A percentile compares a stretch with the other conserved stretches of the same genome.
Conservation (phyloP, 2,888 invertebrate genomes). For the Papilio protenor region DNA sequence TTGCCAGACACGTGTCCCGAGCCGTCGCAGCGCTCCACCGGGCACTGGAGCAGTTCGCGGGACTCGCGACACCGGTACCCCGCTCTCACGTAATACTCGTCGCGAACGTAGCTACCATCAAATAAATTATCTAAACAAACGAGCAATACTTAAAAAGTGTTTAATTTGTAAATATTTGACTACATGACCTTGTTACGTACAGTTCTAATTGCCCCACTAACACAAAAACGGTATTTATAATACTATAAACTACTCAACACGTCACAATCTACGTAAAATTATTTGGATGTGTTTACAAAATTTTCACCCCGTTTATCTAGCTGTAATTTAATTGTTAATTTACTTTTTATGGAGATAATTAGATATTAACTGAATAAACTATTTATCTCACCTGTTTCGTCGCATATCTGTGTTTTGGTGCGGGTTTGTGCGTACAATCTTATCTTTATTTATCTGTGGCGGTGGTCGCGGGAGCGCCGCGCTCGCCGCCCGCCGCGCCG, state of each 20-base stretch:
- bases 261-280: slow-evolving; percentile 24
- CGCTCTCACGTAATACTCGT: slow-evolving; percentile 75
- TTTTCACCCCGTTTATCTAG: slow-evolving; percentile 11
- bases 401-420: slow-evolving; percentile 70
- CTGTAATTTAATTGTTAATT: slow-evolving; percentile 10
- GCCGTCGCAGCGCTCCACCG: slow-evolving; percentile 92
- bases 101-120: slow-evolving; percentile 72
- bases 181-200: background rate
- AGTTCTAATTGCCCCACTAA: slow-evolving; percentile 29
- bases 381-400: slow-evolving; percentile 74
- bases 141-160: slow-evolving; percentile 33
- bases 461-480: slow-evolving; percentile 66
- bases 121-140: slow-evolving; percentile 51
- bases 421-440: slow-evolving; percentile 69
- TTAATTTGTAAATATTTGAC: slow-evolving; percentile 36
- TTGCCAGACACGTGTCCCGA: slow-evolving; percentile 95
- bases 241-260: slow-evolving; percentile 18
- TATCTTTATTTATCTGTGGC: slow-evolving; percentile 75
- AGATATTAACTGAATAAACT: slow-evolving; percentile 52
- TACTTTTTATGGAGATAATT: slow-evolving; percentile 18
- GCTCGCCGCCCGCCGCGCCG: slow-evolving; percentile 72
- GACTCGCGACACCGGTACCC: slow-evolving; percentile 86
- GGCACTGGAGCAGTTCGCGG: slow-evolving; percentile 91
- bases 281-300: slow-evolving; percentile 28
- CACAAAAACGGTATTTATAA: slow-evolving; percentile 31